A percentile compares a stretch with the other conserved stretches of the same genome.
These are phyloP conservation scores for Tenualosa thibaudeaui DNA, from an alignment of 2,797 vertebrate species.

Conservation along the genomic window DNA sequence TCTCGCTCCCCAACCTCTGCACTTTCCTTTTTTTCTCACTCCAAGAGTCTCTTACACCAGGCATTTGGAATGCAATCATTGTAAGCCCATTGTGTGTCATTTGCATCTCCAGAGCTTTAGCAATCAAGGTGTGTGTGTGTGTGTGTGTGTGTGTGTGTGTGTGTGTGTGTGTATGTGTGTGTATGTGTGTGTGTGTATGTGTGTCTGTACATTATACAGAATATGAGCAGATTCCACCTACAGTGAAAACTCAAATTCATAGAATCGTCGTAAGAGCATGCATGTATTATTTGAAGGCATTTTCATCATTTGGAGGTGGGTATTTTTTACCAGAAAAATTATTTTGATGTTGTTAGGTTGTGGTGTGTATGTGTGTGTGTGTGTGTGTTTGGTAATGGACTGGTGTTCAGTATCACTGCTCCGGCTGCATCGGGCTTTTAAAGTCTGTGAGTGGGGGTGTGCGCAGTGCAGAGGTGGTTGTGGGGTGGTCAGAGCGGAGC, in stretches of 20 bases:
- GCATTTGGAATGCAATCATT: neutral
- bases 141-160: neutral
- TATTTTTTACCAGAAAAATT: neutral
- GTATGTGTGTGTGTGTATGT: neutral
- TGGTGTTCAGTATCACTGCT: constrained; percentile 58
- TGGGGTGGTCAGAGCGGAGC: constrained; percentile 40
- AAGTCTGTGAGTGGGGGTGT: neutral
- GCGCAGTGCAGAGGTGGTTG: constrained; percentile 9
- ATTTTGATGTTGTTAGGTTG: neutral
- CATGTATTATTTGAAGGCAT: neutral
- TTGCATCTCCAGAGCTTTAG: neutral
- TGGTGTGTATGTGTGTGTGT: neutral
- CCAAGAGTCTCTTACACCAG: neutral
- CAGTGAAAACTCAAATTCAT: neutral
- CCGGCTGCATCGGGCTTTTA: constrained; percentile 44
- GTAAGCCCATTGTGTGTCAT: neutral
- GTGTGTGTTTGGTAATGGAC: constrained; percentile 53
- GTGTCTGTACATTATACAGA: neutral
- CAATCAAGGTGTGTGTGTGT: neutral
- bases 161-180: neutral
- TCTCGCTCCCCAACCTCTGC: neutral
- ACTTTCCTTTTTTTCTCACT: neutral
- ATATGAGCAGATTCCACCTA: neutral
- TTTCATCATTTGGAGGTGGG: too few species aligned
- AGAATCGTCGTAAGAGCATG: neutral